Conservation (phyloP, 2,888 invertebrate species). For the Hololepta plana region DNA sequence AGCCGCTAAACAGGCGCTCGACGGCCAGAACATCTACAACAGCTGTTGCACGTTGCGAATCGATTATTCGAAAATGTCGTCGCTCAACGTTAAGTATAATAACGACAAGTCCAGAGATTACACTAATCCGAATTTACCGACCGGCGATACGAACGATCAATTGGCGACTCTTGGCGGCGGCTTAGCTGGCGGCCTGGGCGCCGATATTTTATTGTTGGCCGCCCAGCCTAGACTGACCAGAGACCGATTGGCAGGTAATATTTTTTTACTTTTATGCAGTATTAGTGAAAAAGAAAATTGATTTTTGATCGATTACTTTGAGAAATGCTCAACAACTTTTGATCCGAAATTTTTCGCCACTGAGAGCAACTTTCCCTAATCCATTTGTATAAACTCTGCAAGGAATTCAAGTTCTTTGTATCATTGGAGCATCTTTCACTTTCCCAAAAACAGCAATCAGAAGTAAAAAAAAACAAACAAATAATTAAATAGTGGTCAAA, state of each 20-base stretch:
- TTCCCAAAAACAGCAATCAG: too few species aligned
- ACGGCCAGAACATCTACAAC: slow-evolving; percentile 98
- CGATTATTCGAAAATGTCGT: slow-evolving; percentile 97
- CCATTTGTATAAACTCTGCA: too few species aligned
- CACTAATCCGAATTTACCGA: slow-evolving; percentile 94
- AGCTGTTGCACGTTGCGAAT: slow-evolving; percentile 98
- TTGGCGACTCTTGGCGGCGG: slow-evolving; percentile 34
- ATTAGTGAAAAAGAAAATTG: neutral
- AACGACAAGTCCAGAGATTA: slow-evolving; percentile 99
- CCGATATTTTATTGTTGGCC: slow-evolving; percentile 41
- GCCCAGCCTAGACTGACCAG: slow-evolving; percentile 31
- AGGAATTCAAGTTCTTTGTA: too few species aligned
- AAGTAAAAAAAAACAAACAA: too few species aligned
- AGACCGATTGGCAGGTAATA: slow-evolving; percentile 31
- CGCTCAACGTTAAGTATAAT: slow-evolving; percentile 97
- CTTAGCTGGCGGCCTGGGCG: slow-evolving; percentile 38
- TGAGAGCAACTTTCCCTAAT: too few species aligned
- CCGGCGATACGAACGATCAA: slow-evolving; percentile 62
- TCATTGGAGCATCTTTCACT: too few species aligned
- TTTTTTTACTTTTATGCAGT: neutral
- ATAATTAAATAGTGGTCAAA: too few species aligned
- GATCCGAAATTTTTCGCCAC: too few species aligned
- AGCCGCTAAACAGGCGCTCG: slow-evolving; percentile 90
- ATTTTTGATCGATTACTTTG: neutral
- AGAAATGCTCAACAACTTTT: neutral